These are phyloP conservation scores for Semicossyphus pulcher DNA, from an alignment of 2,113 vertebrate genomes.

Conservation along the genomic window DNA sequence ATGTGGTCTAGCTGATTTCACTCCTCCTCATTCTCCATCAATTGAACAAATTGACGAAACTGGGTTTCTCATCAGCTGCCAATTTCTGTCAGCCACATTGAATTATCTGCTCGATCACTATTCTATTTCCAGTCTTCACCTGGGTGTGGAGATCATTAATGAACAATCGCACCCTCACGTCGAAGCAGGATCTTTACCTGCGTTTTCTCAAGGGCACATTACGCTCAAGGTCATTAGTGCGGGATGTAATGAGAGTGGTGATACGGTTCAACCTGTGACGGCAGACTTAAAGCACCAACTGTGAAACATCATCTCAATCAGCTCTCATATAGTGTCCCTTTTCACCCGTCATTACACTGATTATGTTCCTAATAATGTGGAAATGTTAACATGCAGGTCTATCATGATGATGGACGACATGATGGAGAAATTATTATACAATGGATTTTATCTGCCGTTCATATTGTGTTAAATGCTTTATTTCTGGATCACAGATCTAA, in stretches of 20 bases:
- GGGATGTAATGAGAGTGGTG: neutral
- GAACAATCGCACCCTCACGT: neutral
- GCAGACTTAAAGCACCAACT: neutral
- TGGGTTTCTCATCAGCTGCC: slow-evolving; percentile 17
- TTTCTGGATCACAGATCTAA: neutral
- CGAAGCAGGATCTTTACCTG: neutral
- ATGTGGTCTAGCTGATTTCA: neutral
- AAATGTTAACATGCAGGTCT: neutral
- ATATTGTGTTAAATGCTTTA: neutral
- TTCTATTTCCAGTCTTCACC: slow-evolving; percentile 22
- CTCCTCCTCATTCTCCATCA: neutral
- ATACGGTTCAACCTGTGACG: neutral
- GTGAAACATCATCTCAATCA: neutral
- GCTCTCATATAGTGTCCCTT: neutral
- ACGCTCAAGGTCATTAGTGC: neutral
- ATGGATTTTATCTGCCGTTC: neutral
- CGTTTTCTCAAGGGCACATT: slow-evolving; percentile 20
- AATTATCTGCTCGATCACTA: slow-evolving; percentile 36
- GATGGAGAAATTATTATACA: neutral
- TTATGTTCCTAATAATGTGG: neutral
- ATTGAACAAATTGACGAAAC: neutral
- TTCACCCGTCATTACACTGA: neutral
- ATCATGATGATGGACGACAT: neutral
- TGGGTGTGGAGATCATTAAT: neutral
- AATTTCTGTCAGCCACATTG: neutral